Conservation (phyloP, 2,113 vertebrate species). For the Chamaea fasciata region DNA sequence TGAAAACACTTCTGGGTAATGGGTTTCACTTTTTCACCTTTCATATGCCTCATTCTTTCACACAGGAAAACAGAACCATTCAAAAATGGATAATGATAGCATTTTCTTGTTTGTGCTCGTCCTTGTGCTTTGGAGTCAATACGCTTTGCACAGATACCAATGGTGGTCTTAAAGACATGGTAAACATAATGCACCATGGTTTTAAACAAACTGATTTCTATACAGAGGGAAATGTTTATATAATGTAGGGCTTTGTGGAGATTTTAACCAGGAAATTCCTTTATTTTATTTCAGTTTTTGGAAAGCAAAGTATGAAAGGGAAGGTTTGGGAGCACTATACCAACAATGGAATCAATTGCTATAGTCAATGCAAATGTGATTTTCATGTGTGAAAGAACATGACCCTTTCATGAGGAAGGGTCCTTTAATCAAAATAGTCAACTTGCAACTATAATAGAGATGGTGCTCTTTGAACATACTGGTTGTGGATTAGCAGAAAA, state of each 20-base stretch:
- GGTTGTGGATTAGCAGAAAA: not conserved
- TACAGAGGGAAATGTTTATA: not conserved
- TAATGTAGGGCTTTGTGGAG: not conserved
- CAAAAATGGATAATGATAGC: not conserved
- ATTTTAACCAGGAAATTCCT: not conserved
- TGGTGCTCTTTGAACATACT: not conserved
- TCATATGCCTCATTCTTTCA: not conserved
- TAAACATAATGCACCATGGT: not conserved
- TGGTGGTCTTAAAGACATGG: not conserved
- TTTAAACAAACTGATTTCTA: not conserved
- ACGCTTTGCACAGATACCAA: not conserved
- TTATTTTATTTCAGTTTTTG: not conserved
- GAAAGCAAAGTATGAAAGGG: not conserved
- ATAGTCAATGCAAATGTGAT: not conserved
- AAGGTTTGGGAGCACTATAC: not conserved
- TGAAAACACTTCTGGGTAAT: not conserved
- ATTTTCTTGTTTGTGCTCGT: not conserved
- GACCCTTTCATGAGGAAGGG: not conserved
- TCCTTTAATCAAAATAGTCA: not conserved
- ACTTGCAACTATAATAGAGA: not conserved
- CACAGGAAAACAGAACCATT: not conserved
- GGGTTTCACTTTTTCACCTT: not conserved
- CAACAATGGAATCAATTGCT: not conserved
- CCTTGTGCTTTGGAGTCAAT: not conserved
- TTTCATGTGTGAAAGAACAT: not conserved